phyloP scores from a whole-genome alignment of 2,888 invertebrate genomes.

The Desoria tigrina region DNA sequence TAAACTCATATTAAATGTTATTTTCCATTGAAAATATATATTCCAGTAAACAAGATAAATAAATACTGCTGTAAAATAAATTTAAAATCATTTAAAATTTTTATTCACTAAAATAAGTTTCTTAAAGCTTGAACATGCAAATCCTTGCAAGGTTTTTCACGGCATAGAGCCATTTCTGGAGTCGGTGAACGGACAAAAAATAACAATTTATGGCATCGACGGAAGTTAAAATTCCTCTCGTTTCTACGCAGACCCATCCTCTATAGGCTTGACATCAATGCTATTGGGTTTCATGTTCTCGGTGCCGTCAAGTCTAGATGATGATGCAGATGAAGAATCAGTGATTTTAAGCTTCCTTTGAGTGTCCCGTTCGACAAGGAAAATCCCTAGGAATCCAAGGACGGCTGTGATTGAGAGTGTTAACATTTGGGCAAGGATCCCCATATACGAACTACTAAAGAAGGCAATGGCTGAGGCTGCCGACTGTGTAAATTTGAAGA shows the following conservation, averaged over 20 bases:
- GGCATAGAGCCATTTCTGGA: no score
- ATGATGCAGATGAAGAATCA: not conserved
- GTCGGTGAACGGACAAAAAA: no score
- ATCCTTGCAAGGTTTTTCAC: no score
- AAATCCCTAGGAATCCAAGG: slow-evolving; percentile 43
- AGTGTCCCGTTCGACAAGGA: slow-evolving; percentile 48
- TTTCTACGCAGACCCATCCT: not conserved
- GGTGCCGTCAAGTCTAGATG: slow-evolving; percentile 6
- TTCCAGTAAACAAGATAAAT: no score
- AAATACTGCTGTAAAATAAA: no score
- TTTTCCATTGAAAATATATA: no score
- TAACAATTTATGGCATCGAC: not conserved
- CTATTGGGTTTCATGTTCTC: no score
- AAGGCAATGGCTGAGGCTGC: slow-evolving; percentile 82
- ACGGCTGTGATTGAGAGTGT: slow-evolving; percentile 60
- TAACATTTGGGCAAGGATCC: slow-evolving; percentile 71
- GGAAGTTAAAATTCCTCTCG: not conserved
- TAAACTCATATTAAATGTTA: no score
- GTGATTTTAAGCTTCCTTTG: slow-evolving; percentile 25
- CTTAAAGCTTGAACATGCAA: no score
- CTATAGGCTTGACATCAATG: not conserved
- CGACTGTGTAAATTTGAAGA: slow-evolving; percentile 96
- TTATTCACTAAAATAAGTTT: no score
- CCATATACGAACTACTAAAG: slow-evolving; percentile 74
- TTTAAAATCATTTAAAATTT: no score